Base-by-base conservation (phyloP, 2,888 invertebrate genomes). In the Limulus polyphemus region DNA sequence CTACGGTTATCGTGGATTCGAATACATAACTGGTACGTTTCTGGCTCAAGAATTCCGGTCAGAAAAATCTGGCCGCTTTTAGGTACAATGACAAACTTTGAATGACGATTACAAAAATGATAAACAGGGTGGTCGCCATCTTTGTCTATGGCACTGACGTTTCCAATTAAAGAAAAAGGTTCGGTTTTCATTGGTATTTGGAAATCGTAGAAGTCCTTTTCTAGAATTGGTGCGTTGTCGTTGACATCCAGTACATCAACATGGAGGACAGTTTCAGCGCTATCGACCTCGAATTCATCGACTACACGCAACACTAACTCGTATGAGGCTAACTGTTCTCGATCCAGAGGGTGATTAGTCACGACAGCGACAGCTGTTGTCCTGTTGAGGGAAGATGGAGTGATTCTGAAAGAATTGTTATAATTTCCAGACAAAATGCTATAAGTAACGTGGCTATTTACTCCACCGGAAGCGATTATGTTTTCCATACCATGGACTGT, bases 91-190 rank as follows among this genome's bases (percentile, higher is more conserved):
- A 92, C 88, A 54, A 90, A 84, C 69, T 88, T 80, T 73, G 88
- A 88, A 68, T 86, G 89, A 4, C 86, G 83, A 0, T 75, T 72
- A 61, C 84, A 82, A 60, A 95, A 78, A 60, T 86, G 85, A 75
- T 94, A 97, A 58, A 89, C 88, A n/a, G 93, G 83, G 71, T 85
- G 84, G 76, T 93, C 92, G n/a, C 89, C 90, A 75, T 95, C 95
- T 0, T 86, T 86, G 75, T 95, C 95, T 60, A 82, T 83, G 0
- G 95, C 95, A 67, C 84, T 83, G 13, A 95, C 90, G 73, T 83
- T 85, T 1, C 92, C 93, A 65, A 95, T 83, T 49, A 85, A 85
- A 1, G 85, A 82, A 74, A 92, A 94, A 62, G 90, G 81, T 79
- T 70, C 85, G 10, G 83, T 81, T 73, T 87, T 86, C 52, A 69